phyloP scores from a whole-genome alignment of 2,113 vertebrate species.

The Lepisosteus oculatus region DNA sequence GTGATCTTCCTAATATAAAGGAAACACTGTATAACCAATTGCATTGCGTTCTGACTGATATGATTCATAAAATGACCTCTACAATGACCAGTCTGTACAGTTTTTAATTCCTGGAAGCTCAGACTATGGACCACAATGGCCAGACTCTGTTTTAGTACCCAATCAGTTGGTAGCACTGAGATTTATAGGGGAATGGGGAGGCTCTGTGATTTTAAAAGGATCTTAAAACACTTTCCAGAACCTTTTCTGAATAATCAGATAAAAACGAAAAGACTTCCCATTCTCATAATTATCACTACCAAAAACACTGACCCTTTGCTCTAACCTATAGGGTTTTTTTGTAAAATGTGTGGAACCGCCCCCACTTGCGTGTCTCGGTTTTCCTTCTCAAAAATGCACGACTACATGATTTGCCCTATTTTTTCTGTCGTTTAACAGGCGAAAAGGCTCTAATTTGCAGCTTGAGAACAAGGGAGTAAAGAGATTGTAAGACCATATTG shows the following conservation, averaged over 20 bases:
- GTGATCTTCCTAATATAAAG: too few species aligned
- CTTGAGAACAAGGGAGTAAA: not conserved
- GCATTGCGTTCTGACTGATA: too few species aligned
- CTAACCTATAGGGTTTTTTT: not conserved
- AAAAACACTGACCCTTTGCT: conserved; percentile 6
- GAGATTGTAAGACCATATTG: not conserved
- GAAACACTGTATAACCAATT: too few species aligned
- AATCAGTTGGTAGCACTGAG: too few species aligned
- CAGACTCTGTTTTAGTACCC: too few species aligned
- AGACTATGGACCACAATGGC: too few species aligned
- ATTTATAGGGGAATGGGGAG: too few species aligned
- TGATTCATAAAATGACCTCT: too few species aligned
- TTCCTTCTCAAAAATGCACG: conserved; percentile 17
- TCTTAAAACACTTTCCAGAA: not conserved
- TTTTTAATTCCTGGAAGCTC: too few species aligned
- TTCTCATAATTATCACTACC: conserved; percentile 12
- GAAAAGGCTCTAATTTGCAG: conserved; percentile 15
- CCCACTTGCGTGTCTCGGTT: conserved; percentile 22
- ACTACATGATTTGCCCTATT: conserved; percentile 24
- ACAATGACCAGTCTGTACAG: too few species aligned
- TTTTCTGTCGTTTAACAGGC: conserved; percentile 24
- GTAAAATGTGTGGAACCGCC: conserved; percentile 31
- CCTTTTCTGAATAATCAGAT: not conserved
- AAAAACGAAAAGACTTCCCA: not conserved
- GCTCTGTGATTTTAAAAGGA: too few species aligned